Percentiles rank a stretch among this genome's conserved stretches.
Conservation (phyloP, 2,888 invertebrate species). For the Timandra comae region DNA sequence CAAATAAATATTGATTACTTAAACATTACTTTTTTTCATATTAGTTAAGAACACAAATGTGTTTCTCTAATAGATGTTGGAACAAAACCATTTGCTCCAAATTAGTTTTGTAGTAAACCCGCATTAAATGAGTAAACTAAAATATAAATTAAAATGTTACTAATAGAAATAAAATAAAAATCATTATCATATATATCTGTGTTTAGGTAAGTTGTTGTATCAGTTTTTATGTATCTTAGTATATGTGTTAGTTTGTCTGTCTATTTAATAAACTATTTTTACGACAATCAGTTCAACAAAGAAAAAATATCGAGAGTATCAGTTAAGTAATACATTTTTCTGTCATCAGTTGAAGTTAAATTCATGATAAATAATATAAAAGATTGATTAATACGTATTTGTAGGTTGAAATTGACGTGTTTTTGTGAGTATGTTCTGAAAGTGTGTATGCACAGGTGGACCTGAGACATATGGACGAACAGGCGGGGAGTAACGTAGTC, state of each 20-base stretch:
- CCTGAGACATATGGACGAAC: conserved; percentile 93
- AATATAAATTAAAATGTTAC: conserved; percentile 1
- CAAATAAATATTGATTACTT: no score
- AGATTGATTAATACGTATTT: neutral
- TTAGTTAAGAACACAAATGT: no score
- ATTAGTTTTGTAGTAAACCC: conserved; percentile 7
- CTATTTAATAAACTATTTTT: no score
- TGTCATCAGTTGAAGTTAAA: no score
- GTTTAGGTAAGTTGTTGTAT: conserved; percentile 14
- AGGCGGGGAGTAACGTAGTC: conserved; percentile 91
- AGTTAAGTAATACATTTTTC: no score
- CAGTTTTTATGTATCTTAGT: conserved; percentile 5
- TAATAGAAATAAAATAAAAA: conserved; percentile 5
- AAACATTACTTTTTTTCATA: conserved; percentile 7
- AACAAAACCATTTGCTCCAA: conserved; percentile 18
- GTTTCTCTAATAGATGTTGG: no score
- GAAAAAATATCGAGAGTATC: no score
- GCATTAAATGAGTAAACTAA: conserved; percentile 10
- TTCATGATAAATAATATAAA: no score
- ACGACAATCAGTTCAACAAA: no score
- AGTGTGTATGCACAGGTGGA: conserved; percentile 83
- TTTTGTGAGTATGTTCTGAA: conserved; percentile 20
- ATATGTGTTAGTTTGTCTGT: conserved; percentile 10
- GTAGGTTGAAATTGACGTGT: neutral
- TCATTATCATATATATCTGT: conserved; percentile 12